Percentiles rank a stretch among this genome's conserved stretches.
Conservation (phyloP, 2,113 vertebrate species). For the Podarcis muralis region DNA sequence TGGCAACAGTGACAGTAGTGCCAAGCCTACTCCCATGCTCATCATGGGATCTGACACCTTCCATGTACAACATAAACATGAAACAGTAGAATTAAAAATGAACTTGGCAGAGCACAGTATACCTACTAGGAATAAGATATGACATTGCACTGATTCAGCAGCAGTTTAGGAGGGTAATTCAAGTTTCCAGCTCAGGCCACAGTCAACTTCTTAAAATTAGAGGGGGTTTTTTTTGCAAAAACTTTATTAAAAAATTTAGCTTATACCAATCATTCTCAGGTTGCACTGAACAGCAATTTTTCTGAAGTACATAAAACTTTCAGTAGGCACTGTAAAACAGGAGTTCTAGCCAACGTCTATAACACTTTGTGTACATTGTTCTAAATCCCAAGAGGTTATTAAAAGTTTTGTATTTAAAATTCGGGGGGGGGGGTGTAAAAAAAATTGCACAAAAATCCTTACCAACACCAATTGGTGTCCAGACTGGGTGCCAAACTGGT, state of each 20-base stretch:
- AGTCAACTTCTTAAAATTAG: background rate
- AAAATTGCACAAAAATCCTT: background rate
- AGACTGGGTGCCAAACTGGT: accelerated
- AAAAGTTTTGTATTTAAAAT: background rate
- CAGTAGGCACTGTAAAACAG: background rate
- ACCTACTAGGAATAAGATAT: background rate
- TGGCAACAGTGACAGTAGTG: background rate
- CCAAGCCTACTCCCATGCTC: background rate
- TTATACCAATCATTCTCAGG: background rate
- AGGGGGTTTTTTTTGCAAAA: background rate
- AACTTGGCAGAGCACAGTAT: background rate
- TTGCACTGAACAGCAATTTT: too few relatives aligned
- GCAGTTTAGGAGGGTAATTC: background rate
- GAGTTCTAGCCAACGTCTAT: background rate
- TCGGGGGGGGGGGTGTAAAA: background rate
- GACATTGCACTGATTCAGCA: background rate
- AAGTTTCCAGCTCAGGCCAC: background rate
- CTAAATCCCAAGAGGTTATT: background rate
- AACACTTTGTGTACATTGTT: background rate
- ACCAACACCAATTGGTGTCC: background rate
- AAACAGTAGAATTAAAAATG: background rate
- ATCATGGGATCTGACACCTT: background rate
- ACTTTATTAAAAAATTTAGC: background rate
- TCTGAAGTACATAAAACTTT: background rate
- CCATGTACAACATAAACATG: background rate